These are phyloP conservation scores for Neuroterus valhalla DNA, from an alignment of 1,140 invertebrate genomes.

Conservation along the genomic window DNA sequence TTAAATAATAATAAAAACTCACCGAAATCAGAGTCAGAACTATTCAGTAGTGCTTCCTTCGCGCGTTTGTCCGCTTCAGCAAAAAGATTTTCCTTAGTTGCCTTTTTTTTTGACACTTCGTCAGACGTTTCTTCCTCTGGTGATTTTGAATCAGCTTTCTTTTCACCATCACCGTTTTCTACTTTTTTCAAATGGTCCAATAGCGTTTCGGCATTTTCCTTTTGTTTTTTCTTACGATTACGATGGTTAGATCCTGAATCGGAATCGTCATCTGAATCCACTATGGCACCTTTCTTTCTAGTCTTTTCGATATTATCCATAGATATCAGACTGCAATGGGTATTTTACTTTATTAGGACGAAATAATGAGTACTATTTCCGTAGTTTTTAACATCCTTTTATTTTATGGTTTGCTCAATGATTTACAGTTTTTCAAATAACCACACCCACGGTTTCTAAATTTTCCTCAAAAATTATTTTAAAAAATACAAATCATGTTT, in stretches of 20 bases:
- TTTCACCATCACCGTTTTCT: slow-evolving; percentile 45
- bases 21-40: slow-evolving; percentile 61
- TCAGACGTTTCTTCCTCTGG: slow-evolving; percentile 42
- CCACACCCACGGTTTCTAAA: too few relatives aligned
- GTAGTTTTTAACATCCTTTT: too few relatives aligned
- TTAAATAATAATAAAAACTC: slow-evolving; percentile 34
- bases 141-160: slow-evolving; percentile 41
- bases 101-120: slow-evolving; percentile 32
- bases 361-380: too few relatives aligned
- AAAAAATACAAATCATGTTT: too few relatives aligned
- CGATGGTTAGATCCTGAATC: slow-evolving; percentile 42
- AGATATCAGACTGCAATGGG: slow-evolving; percentile 42
- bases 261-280: slow-evolving; percentile 49
- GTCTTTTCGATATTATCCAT: slow-evolving; percentile 53
- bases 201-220: slow-evolving; percentile 57
- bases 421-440: too few relatives aligned
- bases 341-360: slow-evolving; percentile 12
- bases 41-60: slow-evolving; percentile 57
- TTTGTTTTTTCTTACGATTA: slow-evolving; percentile 41
- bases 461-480: too few relatives aligned
- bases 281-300: slow-evolving; percentile 33
- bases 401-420: too few relatives aligned
- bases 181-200: slow-evolving; percentile 58
- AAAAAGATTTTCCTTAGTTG: slow-evolving; percentile 51
- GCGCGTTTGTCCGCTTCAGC: slow-evolving; percentile 55